Percentiles rank a stretch among this genome's conserved stretches.
phyloP scores from a whole-genome alignment of 2,888 invertebrate species.

The Metopia argyrocephala region DNA sequence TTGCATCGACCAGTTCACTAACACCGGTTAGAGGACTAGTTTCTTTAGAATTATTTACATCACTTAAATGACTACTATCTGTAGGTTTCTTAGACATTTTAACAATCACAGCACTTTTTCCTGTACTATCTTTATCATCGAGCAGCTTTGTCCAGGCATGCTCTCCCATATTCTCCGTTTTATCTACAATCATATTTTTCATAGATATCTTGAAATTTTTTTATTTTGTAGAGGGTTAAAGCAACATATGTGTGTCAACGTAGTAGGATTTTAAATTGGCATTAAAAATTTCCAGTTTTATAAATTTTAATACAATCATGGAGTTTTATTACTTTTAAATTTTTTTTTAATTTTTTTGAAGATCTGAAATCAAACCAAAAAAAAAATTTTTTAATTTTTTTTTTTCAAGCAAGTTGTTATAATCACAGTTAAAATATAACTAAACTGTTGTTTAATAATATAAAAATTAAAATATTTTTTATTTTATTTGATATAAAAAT shows the following conservation, averaged over 20 bases:
- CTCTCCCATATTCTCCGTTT: conserved; percentile 74
- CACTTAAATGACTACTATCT: conserved; percentile 62
- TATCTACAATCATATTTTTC: conserved; percentile 77
- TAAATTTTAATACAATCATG: conserved; percentile 59
- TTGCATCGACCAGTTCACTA: conserved; percentile 66
- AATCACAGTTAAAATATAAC: conserved; percentile 30
- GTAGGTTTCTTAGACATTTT: conserved; percentile 68
- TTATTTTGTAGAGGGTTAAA: background rate
- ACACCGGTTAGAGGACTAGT: conserved; percentile 71
- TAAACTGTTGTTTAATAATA: conserved; percentile 15
- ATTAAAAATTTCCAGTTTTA: conserved; percentile 52
- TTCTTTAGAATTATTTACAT: conserved; percentile 68
- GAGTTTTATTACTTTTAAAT: conserved; percentile 24
- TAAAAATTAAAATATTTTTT: conserved; percentile 14
- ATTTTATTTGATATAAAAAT: background rate
- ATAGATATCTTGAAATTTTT: conserved; percentile 6
- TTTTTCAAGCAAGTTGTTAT: background rate
- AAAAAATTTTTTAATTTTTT: background rate
- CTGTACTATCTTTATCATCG: conserved; percentile 71
- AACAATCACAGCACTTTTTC: conserved; percentile 71
- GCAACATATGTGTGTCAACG: no score
- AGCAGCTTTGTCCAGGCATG: conserved; percentile 78
- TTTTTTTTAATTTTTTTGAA: background rate
- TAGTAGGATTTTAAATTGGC: conserved; percentile 38
- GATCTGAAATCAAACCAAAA: conserved; percentile 17